Percentiles rank a stretch among this genome's conserved stretches.
These are phyloP conservation scores for Alexandromys fortis DNA, from an alignment of 2,113 vertebrate species.

Conservation along the genomic window DNA sequence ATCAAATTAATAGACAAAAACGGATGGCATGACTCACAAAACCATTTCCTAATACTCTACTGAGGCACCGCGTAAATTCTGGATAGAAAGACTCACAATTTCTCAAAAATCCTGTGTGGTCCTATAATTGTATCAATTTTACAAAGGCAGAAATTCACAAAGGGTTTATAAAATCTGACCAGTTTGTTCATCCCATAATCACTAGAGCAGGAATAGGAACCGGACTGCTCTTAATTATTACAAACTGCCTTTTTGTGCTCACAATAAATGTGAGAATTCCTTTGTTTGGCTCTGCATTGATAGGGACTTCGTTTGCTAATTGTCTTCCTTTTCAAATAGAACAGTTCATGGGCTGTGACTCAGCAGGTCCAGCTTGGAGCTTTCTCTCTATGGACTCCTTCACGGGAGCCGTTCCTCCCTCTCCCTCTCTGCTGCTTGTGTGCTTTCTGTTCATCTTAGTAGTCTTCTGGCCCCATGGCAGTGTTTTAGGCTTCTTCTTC, in stretches of 20 bases:
- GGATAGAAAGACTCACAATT: background rate
- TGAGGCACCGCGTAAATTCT: background rate
- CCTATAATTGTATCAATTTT: constrained; percentile 6
- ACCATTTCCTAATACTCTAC: constrained; percentile 1
- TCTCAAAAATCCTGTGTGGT: background rate
- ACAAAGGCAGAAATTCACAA: constrained; percentile 27
- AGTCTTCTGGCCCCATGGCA: background rate
- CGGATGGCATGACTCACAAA: background rate
- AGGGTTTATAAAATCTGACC: background rate
- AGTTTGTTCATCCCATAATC: background rate
- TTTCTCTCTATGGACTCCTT: constrained; percentile 50
- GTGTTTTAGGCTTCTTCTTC: background rate
- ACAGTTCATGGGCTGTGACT: constrained; percentile 50
- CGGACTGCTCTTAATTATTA: background rate
- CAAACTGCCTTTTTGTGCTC: background rate
- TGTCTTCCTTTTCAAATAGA: constrained; percentile 44
- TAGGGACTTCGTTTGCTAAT: background rate
- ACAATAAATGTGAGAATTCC: constrained; percentile 1
- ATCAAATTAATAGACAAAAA: constrained; percentile 29
- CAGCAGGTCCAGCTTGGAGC: constrained; percentile 2
- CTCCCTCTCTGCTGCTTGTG: background rate
- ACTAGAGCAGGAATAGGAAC: background rate
- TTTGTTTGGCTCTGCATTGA: constrained; percentile 54
- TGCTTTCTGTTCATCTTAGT: constrained; percentile 1
- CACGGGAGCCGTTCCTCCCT: background rate